Percentiles rank a stretch among this genome's conserved stretches.
Evolutionary conservation across 2,797 vertebrate genomes (phyloP).

Genomic region (Crypturellus tataupa): DNA sequence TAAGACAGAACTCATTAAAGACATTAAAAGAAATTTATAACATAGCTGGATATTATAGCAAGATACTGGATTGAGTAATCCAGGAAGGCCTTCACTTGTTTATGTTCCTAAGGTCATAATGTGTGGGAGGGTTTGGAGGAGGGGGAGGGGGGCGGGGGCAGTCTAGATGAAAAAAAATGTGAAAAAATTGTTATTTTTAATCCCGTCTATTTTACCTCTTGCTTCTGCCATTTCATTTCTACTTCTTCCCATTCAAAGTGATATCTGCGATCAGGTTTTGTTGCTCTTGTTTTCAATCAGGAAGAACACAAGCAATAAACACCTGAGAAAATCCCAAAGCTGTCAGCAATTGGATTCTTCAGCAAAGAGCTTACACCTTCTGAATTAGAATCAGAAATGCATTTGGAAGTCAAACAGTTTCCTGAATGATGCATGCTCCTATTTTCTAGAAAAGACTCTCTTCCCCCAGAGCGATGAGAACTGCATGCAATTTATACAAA

Average conservation of each 20-base stretch:
- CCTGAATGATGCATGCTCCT: slow-evolving; percentile 21
- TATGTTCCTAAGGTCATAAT: not conserved
- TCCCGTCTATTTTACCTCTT: slow-evolving; percentile 3
- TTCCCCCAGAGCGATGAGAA: not conserved
- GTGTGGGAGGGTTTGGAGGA: not conserved
- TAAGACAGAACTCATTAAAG: not conserved
- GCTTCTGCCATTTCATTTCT: slow-evolving; percentile 44
- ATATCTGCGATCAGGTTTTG: slow-evolving; percentile 18
- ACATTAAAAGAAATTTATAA: not conserved
- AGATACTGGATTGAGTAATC: not conserved
- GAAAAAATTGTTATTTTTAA: slow-evolving; percentile 45
- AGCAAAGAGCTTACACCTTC: slow-evolving; percentile 13
- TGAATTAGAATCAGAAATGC: slow-evolving; percentile 42
- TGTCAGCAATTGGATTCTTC: slow-evolving; percentile 31
- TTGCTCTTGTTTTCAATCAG: slow-evolving; percentile 48
- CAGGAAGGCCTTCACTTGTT: slow-evolving; percentile 10
- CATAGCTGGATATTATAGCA: not conserved
- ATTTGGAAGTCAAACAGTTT: slow-evolving; percentile 52
- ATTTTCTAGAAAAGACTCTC: not conserved
- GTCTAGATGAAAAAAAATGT: slow-evolving; percentile 9
- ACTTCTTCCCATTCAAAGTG: not conserved
- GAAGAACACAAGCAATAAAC: slow-evolving; percentile 33
- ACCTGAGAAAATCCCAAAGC: slow-evolving; percentile 40
- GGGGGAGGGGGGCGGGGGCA: not conserved
- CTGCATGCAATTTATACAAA: not conserved